phyloP scores from a whole-genome alignment of 2,113 vertebrate species.

The Otus sunia region DNA sequence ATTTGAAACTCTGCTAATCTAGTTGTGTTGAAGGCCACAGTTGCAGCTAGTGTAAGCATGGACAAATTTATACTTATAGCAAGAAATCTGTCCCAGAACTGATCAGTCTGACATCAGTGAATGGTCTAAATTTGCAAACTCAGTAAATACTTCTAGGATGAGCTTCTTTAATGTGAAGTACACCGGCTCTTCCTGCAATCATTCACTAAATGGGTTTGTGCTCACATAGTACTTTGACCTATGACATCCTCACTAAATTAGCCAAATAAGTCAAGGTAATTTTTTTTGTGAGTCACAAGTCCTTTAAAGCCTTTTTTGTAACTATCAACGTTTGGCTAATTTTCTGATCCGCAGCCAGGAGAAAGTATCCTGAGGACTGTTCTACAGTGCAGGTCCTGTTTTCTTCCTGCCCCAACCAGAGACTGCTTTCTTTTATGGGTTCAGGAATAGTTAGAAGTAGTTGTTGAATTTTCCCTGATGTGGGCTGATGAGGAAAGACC shows the following conservation, averaged over 20 bases:
- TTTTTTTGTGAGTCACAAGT: conserved; percentile 23
- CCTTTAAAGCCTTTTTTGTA: not conserved
- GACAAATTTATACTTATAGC: not conserved
- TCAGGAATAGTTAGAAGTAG: not conserved
- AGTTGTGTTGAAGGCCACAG: not conserved
- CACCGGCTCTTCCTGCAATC: conserved; percentile 1
- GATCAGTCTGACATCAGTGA: not conserved
- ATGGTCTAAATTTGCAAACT: not conserved
- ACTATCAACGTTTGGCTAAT: not conserved
- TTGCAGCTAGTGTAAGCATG: not conserved
- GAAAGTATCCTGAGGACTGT: not conserved
- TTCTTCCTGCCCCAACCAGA: not conserved
- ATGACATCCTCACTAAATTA: conserved; percentile 30
- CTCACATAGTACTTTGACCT: conserved; percentile 59
- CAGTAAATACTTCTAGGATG: not conserved
- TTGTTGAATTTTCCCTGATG: conserved; percentile 22
- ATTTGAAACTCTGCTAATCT: not conserved
- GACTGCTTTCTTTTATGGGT: not conserved
- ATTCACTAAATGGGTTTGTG: conserved; percentile 32
- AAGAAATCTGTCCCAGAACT: not conserved
- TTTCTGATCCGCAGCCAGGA: not conserved
- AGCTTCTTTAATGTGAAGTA: not conserved
- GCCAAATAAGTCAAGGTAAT: conserved; percentile 20
- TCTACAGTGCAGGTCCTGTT: not conserved
- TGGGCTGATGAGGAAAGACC: not conserved